phyloP scores from a whole-genome alignment of 2,888 invertebrate genomes.

The Allophyes oxyacanthae region DNA sequence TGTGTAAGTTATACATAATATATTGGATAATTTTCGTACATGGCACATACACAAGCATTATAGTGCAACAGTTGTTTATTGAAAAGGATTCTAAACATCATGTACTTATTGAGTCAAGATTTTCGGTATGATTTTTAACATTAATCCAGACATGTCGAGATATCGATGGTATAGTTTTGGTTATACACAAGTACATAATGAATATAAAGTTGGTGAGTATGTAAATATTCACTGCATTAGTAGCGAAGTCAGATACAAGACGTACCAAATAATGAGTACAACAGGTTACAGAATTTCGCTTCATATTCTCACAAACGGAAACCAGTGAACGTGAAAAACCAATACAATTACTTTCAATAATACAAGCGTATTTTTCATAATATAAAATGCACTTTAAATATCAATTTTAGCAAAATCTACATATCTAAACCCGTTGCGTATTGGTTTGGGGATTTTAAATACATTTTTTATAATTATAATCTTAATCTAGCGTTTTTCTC shows the following conservation, averaged over 20 bases:
- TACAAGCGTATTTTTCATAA: conserved; percentile 53
- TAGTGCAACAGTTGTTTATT: too few species aligned
- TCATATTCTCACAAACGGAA: not conserved
- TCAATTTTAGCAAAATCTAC: conserved; percentile 66
- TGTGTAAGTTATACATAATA: not conserved
- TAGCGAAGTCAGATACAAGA: conserved; percentile 22
- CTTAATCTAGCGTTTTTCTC: conserved; percentile 57
- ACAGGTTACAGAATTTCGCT: conserved; percentile 9
- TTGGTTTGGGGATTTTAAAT: conserved; percentile 46
- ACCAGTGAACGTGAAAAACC: conserved; percentile 23
- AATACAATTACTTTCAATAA: conserved; percentile 37
- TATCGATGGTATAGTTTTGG: too few species aligned
- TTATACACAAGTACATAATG: too few species aligned
- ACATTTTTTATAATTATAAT: conserved; percentile 47
- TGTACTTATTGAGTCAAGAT: not conserved
- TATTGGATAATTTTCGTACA: conserved; percentile 2
- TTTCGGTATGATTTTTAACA: too few species aligned
- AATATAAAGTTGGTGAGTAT: conserved; percentile 3
- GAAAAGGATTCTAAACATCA: not conserved
- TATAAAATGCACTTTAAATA: conserved; percentile 60
- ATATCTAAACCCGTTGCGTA: conserved; percentile 52
- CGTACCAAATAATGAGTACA: conserved; percentile 37
- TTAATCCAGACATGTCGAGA: too few species aligned
- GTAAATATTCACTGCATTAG: conserved; percentile 20
- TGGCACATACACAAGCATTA: conserved; percentile 6